These are phyloP conservation scores for Odocoileus virginianus DNA, from an alignment of 2,113 vertebrate genomes.

Conservation along the genomic window DNA sequence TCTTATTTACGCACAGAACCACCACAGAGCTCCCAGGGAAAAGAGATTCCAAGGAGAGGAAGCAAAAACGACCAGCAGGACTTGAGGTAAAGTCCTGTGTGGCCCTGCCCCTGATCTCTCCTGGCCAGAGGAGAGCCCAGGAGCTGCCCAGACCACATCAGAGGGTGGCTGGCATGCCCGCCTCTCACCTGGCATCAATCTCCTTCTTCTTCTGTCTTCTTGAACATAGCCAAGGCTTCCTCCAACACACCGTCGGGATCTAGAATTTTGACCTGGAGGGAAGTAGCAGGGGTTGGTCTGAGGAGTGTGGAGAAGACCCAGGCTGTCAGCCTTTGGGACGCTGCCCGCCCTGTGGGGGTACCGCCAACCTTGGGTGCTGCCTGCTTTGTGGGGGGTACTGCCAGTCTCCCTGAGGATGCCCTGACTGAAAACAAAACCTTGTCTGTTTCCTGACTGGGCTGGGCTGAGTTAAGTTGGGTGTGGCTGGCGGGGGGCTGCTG, in stretches of 20 bases:
- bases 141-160: neutral
- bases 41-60: neutral
- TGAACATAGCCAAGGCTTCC: constrained; percentile 71
- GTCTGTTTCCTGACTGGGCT: neutral
- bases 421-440: neutral
- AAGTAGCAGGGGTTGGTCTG: neutral
- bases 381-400: neutral
- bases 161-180: neutral
- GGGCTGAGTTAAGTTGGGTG: neutral
- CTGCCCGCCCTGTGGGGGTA: neutral
- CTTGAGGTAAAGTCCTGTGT: neutral
- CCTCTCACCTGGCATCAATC: neutral
- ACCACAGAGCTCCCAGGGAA: neutral
- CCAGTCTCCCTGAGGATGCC: neutral
- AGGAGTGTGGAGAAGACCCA: neutral
- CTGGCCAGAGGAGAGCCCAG: neutral
- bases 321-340: neutral
- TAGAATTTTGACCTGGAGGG: constrained; percentile 83
- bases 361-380: neutral
- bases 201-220: neutral
- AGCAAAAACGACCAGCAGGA: neutral
- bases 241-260: constrained; percentile 82
- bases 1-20: neutral
- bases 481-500: neutral
- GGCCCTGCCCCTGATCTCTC: neutral